A percentile compares a stretch with the other conserved stretches of the same genome.
phyloP scores from a whole-genome alignment of 2,113 vertebrate species.

The Collichthys lucidus region DNA sequence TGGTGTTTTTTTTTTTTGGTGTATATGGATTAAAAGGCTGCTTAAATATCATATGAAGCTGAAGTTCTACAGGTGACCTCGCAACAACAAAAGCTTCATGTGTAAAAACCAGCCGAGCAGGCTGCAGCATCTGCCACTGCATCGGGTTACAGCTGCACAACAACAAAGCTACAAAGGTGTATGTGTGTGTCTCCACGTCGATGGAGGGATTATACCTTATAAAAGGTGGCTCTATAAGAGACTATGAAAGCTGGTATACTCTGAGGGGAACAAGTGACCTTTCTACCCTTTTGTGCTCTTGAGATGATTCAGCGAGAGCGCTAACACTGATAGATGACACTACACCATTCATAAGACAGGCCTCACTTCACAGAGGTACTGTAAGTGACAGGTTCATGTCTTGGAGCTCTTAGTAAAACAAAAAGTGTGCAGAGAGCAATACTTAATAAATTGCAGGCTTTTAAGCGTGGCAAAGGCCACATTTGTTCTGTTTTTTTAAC shows the following conservation, averaged over 20 bases:
- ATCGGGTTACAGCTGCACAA: slow-evolving; percentile 47
- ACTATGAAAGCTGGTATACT: slow-evolving; percentile 13
- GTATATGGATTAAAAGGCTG: not conserved
- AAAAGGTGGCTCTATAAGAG: slow-evolving; percentile 30
- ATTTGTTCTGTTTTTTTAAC: not conserved
- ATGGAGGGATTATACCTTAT: slow-evolving; percentile 46
- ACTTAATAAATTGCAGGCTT: not conserved
- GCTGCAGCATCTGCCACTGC: not conserved
- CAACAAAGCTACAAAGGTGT: slow-evolving; percentile 34
- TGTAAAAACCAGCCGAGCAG: slow-evolving; percentile 2
- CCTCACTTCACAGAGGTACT: not conserved
- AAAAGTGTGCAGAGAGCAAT: not conserved
- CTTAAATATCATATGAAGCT: not conserved
- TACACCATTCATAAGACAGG: not conserved
- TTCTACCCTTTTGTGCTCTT: slow-evolving; percentile 6
- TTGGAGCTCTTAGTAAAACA: not conserved
- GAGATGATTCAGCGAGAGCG: slow-evolving; percentile 16
- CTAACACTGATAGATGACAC: slow-evolving; percentile 10
- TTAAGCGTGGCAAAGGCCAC: not conserved
- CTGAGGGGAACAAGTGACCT: slow-evolving; percentile 22
- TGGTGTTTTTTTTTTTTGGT: not conserved
- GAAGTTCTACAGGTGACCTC: not conserved
- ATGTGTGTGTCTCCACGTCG: slow-evolving; percentile 28
- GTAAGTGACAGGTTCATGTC: not conserved
- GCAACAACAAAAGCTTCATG: not conserved